These are phyloP conservation scores for Helicoverpa armigera DNA, from an alignment of 1,140 invertebrate species.

Conservation along the genomic window DNA sequence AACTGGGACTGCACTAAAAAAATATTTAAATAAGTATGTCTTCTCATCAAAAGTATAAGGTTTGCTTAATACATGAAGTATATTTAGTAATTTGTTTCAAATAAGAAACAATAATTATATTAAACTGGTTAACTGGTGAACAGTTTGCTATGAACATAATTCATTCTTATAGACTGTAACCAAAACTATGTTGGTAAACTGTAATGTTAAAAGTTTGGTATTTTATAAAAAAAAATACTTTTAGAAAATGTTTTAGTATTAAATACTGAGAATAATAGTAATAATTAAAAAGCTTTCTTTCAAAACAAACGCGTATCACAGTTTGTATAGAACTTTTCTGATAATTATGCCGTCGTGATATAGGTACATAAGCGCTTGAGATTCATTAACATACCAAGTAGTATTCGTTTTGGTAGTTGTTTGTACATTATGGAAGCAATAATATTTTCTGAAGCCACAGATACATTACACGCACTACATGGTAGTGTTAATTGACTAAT, in stretches of 20 bases:
- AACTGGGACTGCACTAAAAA: too few species aligned
- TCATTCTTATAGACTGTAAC: too few species aligned
- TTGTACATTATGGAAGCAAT: conserved; percentile 23
- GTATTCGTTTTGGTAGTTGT: conserved; percentile 1
- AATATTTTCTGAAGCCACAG: conserved; percentile 28
- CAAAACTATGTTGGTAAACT: too few species aligned
- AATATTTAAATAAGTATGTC: too few species aligned
- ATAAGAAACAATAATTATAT: too few species aligned
- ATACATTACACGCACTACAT: conserved; percentile 32
- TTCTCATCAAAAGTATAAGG: too few species aligned
- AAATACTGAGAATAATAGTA: not conserved
- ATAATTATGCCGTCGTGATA: not conserved
- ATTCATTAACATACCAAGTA: conserved; percentile 22
- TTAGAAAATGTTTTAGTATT: not conserved
- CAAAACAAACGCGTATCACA: conserved; percentile 8
- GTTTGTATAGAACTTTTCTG: conserved; percentile 6
- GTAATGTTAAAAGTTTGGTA: too few species aligned
- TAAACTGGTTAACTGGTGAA: too few species aligned
- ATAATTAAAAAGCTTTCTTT: not conserved
- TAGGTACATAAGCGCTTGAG: not conserved
- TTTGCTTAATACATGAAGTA: too few species aligned
- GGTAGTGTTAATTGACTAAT: conserved; percentile 32
- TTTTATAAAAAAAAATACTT: not conserved
- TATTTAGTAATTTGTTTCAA: too few species aligned
- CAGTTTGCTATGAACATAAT: too few species aligned